Evolutionary conservation across 2,113 vertebrate genomes (phyloP), one percentile per base, ranked within the genome.

Genomic region (Poeciliopsis turrubarensis): DNA sequence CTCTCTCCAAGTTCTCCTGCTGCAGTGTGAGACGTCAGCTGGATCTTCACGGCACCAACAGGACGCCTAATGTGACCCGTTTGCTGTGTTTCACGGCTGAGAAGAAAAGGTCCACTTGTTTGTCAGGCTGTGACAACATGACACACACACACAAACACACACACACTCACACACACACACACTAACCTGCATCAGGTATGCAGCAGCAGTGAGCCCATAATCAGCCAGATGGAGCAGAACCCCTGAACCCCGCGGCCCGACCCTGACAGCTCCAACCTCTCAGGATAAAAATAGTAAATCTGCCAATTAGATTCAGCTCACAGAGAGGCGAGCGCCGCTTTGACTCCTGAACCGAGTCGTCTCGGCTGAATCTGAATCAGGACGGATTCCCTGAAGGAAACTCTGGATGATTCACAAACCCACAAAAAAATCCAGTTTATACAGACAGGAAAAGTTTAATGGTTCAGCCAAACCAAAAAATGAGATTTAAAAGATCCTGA

Each of bases 251-350:
- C 0, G 63, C 65, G 65, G 72, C 22, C 61, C 72, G n/a, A 6
- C 54, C 63, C 71, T 31, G 67, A 80, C 64, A 54, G 64, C 70
- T 67, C 41, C 39, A 25, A 34, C 65, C 32, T 12, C 39, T 67
- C 68, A 2, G 64, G 60, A 75, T 54, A 61, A 75, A 81, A 85
- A 73, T 65, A 51, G 75, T 22, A 74, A 78, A 79, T 62, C 75
- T 76, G 76, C 78, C 73, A 74, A 68, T 77, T 84, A 77, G 62
- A 47, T 61, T 73, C 61, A 19, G 47, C 9, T 3, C 39, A 4
- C 39, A 4, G 5, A 47, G 73, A 11, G 37, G 39, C 27, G 54
- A 80, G 66, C 1, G 11, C 0, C 60, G 0, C 25, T 61, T 60
- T 62, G 19, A 70, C 65, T 64, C 17, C 8, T 66, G 39, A 61